Percentiles rank a stretch among this genome's conserved stretches.
Evolutionary conservation across 1,140 invertebrate species (phyloP).

Genomic region (Ctenoplectra terminalis): DNA sequence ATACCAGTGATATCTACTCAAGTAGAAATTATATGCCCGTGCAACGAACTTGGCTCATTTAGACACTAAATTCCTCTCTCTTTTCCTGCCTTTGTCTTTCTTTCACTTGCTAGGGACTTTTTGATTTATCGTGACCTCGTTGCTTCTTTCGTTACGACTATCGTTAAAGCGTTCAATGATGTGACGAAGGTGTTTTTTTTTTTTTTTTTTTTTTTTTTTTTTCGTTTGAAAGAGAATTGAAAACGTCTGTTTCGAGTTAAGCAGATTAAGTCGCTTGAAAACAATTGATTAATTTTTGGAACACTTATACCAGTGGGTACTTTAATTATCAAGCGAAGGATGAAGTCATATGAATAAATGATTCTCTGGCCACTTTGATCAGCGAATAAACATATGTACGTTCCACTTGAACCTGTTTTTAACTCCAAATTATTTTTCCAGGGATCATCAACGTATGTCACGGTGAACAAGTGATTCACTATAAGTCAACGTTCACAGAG

Average conservation of each 20-base stretch:
- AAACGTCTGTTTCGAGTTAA: background rate
- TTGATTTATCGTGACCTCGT: background rate
- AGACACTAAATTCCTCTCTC: background rate
- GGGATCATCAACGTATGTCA: background rate
- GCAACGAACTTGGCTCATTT: slow-evolving; percentile 50
- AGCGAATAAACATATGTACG: too few species aligned
- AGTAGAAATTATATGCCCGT: slow-evolving; percentile 51
- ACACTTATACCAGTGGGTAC: background rate
- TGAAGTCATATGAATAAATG: background rate
- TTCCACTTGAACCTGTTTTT: background rate
- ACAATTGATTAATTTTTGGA: background rate
- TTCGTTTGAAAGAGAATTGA: background rate
- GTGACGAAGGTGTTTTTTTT: background rate
- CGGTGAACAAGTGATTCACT: background rate
- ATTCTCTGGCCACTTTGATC: background rate
- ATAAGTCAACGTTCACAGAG: background rate
- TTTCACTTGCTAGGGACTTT: background rate
- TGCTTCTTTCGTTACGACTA: background rate
- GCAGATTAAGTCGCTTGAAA: background rate
- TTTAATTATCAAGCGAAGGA: too few species aligned
- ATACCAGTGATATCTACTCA: slow-evolving; percentile 47
- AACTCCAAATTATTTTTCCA: slow-evolving; percentile 2
- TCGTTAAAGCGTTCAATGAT: background rate
- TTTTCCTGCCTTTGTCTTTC: too few species aligned
- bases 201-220: too few species aligned